Percentiles rank a stretch among this genome's conserved stretches.
These are phyloP conservation scores for Anguilla rostrata DNA, from an alignment of 2,113 vertebrate species.

Conservation along the genomic window DNA sequence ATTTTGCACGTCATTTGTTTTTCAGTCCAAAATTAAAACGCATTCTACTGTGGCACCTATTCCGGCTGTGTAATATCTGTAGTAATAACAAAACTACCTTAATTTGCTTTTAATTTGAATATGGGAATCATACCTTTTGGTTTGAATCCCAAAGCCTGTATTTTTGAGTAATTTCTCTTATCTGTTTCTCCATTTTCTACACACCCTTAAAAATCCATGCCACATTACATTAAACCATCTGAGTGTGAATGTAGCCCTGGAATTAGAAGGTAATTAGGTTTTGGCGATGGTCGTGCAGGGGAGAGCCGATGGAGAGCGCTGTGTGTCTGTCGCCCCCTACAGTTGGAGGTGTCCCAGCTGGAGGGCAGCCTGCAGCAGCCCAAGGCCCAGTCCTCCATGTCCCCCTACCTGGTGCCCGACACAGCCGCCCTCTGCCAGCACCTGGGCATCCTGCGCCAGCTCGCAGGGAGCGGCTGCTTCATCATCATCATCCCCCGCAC, in stretches of 20 bases:
- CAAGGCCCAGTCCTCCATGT: slow-evolving; percentile 93
- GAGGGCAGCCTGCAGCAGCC: slow-evolving; percentile 97
- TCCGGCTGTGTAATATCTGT: no score
- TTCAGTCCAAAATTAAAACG: no score
- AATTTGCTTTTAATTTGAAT: background rate
- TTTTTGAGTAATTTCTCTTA: background rate
- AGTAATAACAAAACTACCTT: no score
- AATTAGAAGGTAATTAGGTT: no score
- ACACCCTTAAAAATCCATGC: no score
- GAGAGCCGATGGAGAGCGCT: background rate
- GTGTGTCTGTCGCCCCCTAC: slow-evolving; percentile 19
- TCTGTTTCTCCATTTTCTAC: no score
- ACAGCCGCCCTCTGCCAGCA: slow-evolving; percentile 91
- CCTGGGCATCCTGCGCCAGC: slow-evolving; percentile 81
- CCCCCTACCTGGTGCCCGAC: slow-evolving; percentile 93
- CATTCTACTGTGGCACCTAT: no score
- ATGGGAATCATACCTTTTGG: background rate
- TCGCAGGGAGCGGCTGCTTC: slow-evolving; percentile 89
- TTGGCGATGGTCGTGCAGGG: background rate
- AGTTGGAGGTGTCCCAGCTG: slow-evolving; percentile 96
- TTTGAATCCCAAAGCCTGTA: background rate
- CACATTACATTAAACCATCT: no score
- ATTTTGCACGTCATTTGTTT: no score
- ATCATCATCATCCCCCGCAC: slow-evolving; percentile 96
- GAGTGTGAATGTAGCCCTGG: no score